Percentiles rank a stretch among this genome's conserved stretches.
phyloP scores from a whole-genome alignment of 2,113 vertebrate species.

The Gorsachius goisagi region DNA sequence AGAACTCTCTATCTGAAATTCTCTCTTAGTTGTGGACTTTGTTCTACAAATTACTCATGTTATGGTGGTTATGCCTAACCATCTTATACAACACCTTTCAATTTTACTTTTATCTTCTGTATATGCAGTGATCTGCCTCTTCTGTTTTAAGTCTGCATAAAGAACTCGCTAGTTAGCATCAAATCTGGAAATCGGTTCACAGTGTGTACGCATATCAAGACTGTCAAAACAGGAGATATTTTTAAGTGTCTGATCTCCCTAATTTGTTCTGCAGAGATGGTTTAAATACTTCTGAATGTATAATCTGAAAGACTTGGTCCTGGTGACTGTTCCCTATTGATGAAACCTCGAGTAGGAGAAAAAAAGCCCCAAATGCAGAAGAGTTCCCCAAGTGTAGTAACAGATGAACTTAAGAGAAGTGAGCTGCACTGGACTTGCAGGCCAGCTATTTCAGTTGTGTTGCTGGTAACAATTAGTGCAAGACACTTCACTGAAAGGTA shows the following conservation, averaged over 20 bases:
- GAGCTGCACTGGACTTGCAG: background rate
- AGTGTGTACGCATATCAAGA: background rate
- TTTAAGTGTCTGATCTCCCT: background rate
- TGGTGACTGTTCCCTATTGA: background rate
- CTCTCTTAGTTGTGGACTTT: background rate
- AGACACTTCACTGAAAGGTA: background rate
- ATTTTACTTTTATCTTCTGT: background rate
- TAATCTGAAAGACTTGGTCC: background rate
- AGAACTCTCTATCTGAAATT: background rate
- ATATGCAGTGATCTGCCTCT: background rate
- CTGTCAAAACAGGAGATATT: conserved; percentile 26
- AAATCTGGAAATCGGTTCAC: background rate
- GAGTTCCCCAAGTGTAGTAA: background rate
- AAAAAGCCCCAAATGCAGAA: background rate
- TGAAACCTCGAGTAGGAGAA: background rate
- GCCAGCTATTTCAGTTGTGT: background rate
- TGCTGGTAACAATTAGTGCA: background rate
- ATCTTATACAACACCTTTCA: background rate
- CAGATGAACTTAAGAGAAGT: background rate
- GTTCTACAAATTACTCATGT: background rate
- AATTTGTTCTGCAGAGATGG: background rate
- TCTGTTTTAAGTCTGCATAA: background rate
- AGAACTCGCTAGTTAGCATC: background rate
- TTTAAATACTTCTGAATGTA: background rate
- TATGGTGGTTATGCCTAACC: background rate